phyloP scores from a whole-genome alignment of 1,140 invertebrate genomes.

The Parapsyche elsis region DNA sequence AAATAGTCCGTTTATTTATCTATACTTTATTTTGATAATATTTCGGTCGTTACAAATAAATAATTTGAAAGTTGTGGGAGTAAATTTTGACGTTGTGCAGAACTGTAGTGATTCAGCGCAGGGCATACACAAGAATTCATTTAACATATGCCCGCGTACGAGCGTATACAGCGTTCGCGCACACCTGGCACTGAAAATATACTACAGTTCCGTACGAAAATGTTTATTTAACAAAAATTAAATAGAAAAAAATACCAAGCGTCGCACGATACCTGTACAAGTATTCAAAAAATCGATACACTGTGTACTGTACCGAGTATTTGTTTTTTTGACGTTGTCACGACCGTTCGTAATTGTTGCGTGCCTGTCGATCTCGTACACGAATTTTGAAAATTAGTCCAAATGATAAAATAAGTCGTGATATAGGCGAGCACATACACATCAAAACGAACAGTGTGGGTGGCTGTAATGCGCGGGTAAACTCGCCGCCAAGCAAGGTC shows the following conservation, averaged over 20 bases:
- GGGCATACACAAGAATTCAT: neutral
- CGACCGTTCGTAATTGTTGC: neutral
- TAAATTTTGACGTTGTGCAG: slow-evolving; percentile 8
- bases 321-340: neutral
- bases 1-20: too few relatives aligned
- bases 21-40: neutral
- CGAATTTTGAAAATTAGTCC: slow-evolving; percentile 14
- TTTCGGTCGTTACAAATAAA: neutral
- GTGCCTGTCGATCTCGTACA: neutral
- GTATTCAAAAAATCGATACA: too few relatives aligned
- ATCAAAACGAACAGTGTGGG: neutral
- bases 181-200: neutral
- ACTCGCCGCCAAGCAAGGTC: neutral
- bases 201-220: neutral
- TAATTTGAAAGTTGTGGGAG: neutral
- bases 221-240: too few relatives aligned
- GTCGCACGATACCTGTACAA: too few relatives aligned
- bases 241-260: too few relatives aligned
- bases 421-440: slow-evolving; percentile 7
- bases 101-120: neutral
- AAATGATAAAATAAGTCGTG: slow-evolving; percentile 7
- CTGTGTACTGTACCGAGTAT: too few relatives aligned
- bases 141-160: slow-evolving; percentile 9
- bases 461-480: slow-evolving; percentile 8
- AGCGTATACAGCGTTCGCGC: neutral